These are phyloP conservation scores for Nephrotoma flavescens DNA, from an alignment of 2,888 invertebrate species.

Conservation along the genomic window DNA sequence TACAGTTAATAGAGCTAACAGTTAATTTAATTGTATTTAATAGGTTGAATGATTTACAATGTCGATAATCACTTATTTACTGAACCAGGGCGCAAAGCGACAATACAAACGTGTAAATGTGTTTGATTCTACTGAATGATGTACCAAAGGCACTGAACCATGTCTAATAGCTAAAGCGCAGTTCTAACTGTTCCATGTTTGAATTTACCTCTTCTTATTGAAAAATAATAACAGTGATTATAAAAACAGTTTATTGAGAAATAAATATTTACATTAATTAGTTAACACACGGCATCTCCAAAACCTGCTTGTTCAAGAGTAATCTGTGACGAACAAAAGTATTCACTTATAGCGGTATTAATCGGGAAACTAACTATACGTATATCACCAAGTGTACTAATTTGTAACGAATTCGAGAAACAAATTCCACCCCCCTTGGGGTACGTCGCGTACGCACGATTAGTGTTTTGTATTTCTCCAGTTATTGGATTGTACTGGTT, in stretches of 20 bases:
- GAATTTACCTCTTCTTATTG: too few relatives aligned
- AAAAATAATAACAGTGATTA: not conserved
- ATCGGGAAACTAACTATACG: conserved; percentile 39
- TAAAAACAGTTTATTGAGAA: not conserved
- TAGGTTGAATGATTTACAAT: too few relatives aligned
- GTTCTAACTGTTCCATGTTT: too few relatives aligned
- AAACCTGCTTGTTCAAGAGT: conserved; percentile 36
- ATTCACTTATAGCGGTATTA: conserved; percentile 34
- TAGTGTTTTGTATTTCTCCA: conserved; percentile 38
- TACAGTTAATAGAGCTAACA: too few relatives aligned
- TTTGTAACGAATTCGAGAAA: conserved; percentile 36
- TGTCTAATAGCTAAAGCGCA: too few relatives aligned
- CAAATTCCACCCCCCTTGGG: not conserved
- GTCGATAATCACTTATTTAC: too few relatives aligned
- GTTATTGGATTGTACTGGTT: conserved; percentile 47
- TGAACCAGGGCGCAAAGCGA: too few relatives aligned
- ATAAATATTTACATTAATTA: not conserved
- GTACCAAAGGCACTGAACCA: too few relatives aligned
- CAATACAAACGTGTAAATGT: too few relatives aligned
- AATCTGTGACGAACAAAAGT: conserved; percentile 38
- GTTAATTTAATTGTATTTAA: too few relatives aligned
- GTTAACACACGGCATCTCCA: conserved; percentile 16
- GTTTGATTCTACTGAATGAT: too few relatives aligned
- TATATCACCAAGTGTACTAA: conserved; percentile 39
- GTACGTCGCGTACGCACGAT: not conserved